Evolutionary conservation across 2,797 vertebrate species (phyloP), one percentile per base, ranked within the genome.

Genomic region (Petrocephalus sullivani): DNA sequence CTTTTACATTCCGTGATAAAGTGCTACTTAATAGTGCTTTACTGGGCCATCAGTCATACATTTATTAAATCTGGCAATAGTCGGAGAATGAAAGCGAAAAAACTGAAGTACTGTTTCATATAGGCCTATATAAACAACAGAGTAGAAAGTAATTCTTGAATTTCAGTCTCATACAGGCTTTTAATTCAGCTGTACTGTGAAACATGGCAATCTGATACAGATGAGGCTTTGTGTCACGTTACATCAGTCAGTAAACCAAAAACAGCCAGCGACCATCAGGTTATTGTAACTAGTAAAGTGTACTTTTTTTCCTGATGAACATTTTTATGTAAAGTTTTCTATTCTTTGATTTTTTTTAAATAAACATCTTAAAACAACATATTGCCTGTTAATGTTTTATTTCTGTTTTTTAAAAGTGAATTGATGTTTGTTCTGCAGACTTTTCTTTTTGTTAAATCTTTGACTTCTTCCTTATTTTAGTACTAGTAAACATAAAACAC

Each of bases 301-400:
- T 89, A 94, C 90, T 88, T 89, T 91, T 95, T 92, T 95, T 93
- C 46, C 46, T 23, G 46, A 82, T 51, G 49, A 94, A 94, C 94
- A 94, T 97, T 96, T 97, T 95, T 96, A 97, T 96, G 96, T 97
- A 96, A 96, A 95, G 92, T 95, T 95, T 95, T 97, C 96, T 95
- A 95, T 96, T 94, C 95, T 96, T 95, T 95, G 94, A 89, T 89
- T 89, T 91, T 96, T 97, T 96, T 96, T 96, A 81, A 97, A 96
- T 96, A 97, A 96, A 97, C 94, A 96, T 96, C 94, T 90, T 92
- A 91, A 91, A 91, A 89, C 88, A 86, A 89, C 67, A 33, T 89
- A 21, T 33, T 28, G 28, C 83, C 21, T 61, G 78, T 75, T 85
- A 3, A 75, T 89, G 19, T 89, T 78, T 19, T 53, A 12, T 83